Evolutionary conservation across 2,113 vertebrate species (phyloP).

Genomic region (Pantherophis guttatus): DNA sequence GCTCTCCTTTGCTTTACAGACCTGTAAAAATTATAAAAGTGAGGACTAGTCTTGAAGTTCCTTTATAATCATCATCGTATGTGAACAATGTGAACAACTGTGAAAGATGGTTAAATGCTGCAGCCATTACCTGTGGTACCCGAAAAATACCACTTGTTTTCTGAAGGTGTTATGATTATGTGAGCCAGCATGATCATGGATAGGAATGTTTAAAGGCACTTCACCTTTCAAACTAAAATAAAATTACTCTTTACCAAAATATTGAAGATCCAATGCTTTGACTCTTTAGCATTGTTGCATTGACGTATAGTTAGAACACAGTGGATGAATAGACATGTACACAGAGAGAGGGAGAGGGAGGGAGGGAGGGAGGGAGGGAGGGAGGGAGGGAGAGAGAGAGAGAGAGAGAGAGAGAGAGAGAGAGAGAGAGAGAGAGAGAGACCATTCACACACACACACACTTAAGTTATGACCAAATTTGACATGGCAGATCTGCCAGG

Average conservation of each 20-base stretch:
- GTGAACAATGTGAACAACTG: background rate
- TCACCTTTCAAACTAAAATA: background rate
- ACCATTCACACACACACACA: background rate
- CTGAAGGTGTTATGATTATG: background rate
- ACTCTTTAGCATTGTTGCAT: background rate
- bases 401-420: too few species aligned
- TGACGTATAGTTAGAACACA: background rate
- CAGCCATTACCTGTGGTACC: background rate
- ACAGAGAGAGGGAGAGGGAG: too few species aligned
- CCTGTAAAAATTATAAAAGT: background rate
- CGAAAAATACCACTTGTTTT: background rate
- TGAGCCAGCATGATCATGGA: background rate
- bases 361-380: too few species aligned
- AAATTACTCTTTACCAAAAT: background rate
- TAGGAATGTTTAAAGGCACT: background rate
- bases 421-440: too few species aligned
- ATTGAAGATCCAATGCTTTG: background rate
- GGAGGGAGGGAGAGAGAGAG: too few species aligned
- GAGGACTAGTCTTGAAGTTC: background rate
- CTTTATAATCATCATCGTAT: background rate
- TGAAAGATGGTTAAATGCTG: background rate
- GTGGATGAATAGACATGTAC: background rate
- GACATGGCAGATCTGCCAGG: background rate
- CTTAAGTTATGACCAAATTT: background rate
- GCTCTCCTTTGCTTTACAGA: background rate